Evolutionary conservation across 2,113 vertebrate genomes (phyloP), one percentile per base, ranked within the genome.

Genomic region (Pogona vitticeps): DNA sequence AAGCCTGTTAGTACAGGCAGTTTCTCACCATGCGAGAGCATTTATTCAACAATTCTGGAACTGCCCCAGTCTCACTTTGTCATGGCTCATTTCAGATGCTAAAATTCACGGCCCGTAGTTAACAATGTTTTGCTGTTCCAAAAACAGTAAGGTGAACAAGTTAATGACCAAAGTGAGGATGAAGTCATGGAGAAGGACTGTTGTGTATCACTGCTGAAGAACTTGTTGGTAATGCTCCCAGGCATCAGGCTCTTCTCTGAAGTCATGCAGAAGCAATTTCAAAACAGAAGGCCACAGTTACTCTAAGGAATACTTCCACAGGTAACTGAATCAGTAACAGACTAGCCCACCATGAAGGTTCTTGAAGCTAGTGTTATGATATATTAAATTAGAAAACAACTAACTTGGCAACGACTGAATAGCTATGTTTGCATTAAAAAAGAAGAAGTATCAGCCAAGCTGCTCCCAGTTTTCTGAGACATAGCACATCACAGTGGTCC

Each of bases 11-110:
- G 33, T 87, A 73, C 12, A 82, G 78, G 18, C 31, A 46, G 2
- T 77, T 86, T 76, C 38, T 61, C 70, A 33, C 52, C 70, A 52
- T 38, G 5, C 56, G 61, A 76, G 3, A 85, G 40, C n/a, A 76
- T 67, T 70, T 88, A 33, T 78, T 36, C 83, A 88, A 46, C 17
- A 15, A 8, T 61, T 77, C 88, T 83, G 86, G 61, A 85, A 89
- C 82, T 33, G 42, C 33, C 87, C 6, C 78, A 88, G 82, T 82
- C 90, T 77, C 86, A n/a, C 21, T 83, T 84, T 0, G 26, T 89
- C 70, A 79, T 20, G 7, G 67, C 80, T 61, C 72, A 65, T 20
- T 23, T 31, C 28, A 79, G 76, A 84, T 28, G 76, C 6, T 17
- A 79, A 33, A 70, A 85, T 87, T 89, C 86, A 80, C 38, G 42